Conservation (phyloP, 2,797 vertebrate genomes). For the Sternarchorhynchus goeldii region DNA sequence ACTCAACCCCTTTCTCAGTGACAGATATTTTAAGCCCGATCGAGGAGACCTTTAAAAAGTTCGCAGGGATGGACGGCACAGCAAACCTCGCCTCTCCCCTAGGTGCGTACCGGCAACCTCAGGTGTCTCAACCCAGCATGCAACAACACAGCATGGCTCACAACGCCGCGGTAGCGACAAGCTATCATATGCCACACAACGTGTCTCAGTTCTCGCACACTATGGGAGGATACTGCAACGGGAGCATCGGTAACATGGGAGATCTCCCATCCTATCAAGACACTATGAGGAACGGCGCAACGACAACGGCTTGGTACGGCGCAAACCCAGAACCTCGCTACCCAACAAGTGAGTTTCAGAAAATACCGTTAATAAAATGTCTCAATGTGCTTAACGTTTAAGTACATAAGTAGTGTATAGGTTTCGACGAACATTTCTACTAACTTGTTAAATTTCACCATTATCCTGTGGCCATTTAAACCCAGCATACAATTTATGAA, state of each 20-base stretch:
- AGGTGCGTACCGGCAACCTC: slow-evolving; percentile 74
- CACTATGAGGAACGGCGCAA: slow-evolving; percentile 78
- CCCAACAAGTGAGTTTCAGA: slow-evolving; percentile 83
- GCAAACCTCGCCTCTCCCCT: slow-evolving; percentile 77
- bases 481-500: no score
- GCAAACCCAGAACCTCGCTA: slow-evolving; percentile 86
- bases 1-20: slow-evolving; percentile 95
- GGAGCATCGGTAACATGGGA: slow-evolving; percentile 80
- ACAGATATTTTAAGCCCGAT: slow-evolving; percentile 91
- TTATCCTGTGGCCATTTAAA: no score
- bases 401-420: no score
- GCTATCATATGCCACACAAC: slow-evolving; percentile 81
- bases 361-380: no score
- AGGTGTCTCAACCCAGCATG: slow-evolving; percentile 71
- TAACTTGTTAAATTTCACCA: no score
- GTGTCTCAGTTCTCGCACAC: slow-evolving; percentile 86
- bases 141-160: slow-evolving; percentile 70
- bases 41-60: slow-evolving; percentile 93
- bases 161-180: slow-evolving; percentile 66
- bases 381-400: no score
- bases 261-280: slow-evolving; percentile 90
- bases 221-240: slow-evolving; percentile 87
- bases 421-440: no score
- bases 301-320: slow-evolving; percentile 87
- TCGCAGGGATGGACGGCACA: slow-evolving; percentile 81